These are phyloP conservation scores for Myodes glareolus DNA, from an alignment of 2,113 vertebrate species.

Conservation along the genomic window DNA sequence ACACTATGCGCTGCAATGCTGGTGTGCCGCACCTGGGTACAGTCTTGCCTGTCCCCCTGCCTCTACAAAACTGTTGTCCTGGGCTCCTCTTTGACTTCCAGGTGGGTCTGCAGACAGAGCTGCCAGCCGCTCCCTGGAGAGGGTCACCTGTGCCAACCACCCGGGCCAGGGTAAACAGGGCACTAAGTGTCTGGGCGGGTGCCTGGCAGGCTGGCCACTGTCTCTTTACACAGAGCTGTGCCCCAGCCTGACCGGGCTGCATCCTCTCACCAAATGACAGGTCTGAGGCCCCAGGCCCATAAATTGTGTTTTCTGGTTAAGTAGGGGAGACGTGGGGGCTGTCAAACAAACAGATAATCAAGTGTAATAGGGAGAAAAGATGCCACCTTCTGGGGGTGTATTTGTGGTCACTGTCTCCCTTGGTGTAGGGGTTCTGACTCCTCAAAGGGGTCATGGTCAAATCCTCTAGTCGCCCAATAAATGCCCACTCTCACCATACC, in stretches of 20 bases:
- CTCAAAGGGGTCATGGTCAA: neutral
- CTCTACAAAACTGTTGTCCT: neutral
- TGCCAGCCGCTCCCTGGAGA: slow-evolving; percentile 59
- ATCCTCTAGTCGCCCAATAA: neutral
- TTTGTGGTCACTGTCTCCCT: neutral
- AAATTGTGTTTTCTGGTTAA: slow-evolving; percentile 57
- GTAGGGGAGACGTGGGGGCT: neutral
- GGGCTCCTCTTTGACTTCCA: slow-evolving; percentile 52
- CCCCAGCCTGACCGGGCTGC: slow-evolving; percentile 15
- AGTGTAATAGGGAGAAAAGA: neutral
- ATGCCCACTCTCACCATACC: neutral
- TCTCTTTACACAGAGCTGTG: neutral
- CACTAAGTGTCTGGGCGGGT: slow-evolving; percentile 78
- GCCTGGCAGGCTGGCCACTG: slow-evolving; percentile 51
- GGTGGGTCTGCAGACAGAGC: slow-evolving; percentile 51
- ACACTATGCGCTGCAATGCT: no score
- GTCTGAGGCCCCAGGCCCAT: slow-evolving; percentile 45
- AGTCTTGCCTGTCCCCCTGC: neutral
- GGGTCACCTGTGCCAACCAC: slow-evolving; percentile 72
- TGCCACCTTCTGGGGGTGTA: neutral
- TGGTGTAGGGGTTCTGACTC: neutral
- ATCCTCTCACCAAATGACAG: slow-evolving; percentile 62
- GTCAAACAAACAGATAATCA: slow-evolving; percentile 27
- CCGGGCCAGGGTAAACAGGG: slow-evolving; percentile 76
- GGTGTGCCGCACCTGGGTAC: no score